Conservation (phyloP, 1,140 invertebrate genomes). For the Mactra quadrangularis region DNA sequence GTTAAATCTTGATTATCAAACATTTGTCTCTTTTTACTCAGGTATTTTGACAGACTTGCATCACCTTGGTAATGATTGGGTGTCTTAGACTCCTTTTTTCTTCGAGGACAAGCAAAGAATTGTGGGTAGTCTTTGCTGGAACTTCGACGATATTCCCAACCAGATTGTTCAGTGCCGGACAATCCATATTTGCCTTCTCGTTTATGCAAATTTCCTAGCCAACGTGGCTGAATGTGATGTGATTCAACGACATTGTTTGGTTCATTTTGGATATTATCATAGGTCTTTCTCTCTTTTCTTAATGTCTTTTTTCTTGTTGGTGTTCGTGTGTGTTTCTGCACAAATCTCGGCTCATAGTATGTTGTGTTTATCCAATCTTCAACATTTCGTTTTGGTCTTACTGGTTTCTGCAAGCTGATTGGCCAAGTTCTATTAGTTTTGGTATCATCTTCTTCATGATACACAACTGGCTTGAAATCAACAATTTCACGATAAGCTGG, state of each 20-base stretch:
- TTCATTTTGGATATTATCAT: neutral
- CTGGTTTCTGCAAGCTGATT: slow-evolving; percentile 13
- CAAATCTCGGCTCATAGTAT: slow-evolving; percentile 31
- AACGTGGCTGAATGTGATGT: slow-evolving; percentile 54
- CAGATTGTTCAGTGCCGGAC: slow-evolving; percentile 21
- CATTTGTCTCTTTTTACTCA: slow-evolving; percentile 10
- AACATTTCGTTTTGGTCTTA: slow-evolving; percentile 35
- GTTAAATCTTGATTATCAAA: slow-evolving; percentile 44
- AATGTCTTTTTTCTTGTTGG: slow-evolving; percentile 40
- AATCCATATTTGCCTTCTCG: slow-evolving; percentile 51
- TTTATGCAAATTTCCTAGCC: slow-evolving; percentile 59
- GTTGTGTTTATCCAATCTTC: slow-evolving; percentile 55
- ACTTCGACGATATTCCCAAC: slow-evolving; percentile 31
- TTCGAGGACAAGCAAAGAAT: slow-evolving; percentile 32
- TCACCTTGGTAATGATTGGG: slow-evolving; percentile 50
- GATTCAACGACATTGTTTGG: neutral
- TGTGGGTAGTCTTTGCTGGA: slow-evolving; percentile 3
- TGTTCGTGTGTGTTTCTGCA: slow-evolving; percentile 29
- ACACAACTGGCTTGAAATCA: slow-evolving; percentile 7
- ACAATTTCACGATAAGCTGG: neutral
- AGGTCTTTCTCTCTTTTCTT: neutral
- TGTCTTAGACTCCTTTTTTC: slow-evolving; percentile 41
- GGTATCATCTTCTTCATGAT: slow-evolving; percentile 14
- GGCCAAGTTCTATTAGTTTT: slow-evolving; percentile 52
- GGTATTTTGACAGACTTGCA: slow-evolving; percentile 28